These are phyloP conservation scores for Drosophila trapezifrons DNA, from an alignment of 1,140 invertebrate species.

Conservation along the genomic window DNA sequence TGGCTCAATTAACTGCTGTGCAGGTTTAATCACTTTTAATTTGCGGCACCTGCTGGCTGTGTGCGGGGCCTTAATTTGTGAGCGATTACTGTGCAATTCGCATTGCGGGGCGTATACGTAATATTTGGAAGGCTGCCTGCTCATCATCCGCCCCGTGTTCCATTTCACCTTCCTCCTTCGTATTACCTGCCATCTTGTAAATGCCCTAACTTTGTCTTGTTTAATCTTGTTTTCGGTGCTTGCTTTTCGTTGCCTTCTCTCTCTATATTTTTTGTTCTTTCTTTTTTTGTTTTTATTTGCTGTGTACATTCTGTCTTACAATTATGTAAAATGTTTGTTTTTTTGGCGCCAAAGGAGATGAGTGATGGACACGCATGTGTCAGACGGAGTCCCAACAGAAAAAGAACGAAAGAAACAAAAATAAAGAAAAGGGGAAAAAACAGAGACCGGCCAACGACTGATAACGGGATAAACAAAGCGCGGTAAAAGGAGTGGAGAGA, in stretches of 20 bases:
- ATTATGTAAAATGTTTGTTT: slow-evolving; percentile 55
- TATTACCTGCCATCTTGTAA: slow-evolving; percentile 16
- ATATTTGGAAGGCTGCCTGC: slow-evolving; percentile 47
- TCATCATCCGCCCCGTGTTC: slow-evolving; percentile 35
- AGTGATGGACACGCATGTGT: slow-evolving; percentile 51
- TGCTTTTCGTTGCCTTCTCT: neutral
- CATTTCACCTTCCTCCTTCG: slow-evolving; percentile 4
- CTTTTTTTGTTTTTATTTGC: slow-evolving; percentile 1
- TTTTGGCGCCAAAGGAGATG: slow-evolving; percentile 49
- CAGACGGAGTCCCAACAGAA: neutral
- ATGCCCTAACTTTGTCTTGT: slow-evolving; percentile 16
- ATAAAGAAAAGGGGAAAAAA: neutral
- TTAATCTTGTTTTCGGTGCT: slow-evolving; percentile 8
- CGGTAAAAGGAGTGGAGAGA: neutral
- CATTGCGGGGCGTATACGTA: slow-evolving; percentile 54
- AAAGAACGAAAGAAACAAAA: neutral
- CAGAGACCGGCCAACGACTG: slow-evolving; percentile 22
- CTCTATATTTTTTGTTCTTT: neutral
- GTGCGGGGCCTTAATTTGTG: slow-evolving; percentile 28
- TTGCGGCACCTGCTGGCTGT: slow-evolving; percentile 26
- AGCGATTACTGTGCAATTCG: slow-evolving; percentile 16
- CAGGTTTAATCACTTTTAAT: slow-evolving; percentile 33
- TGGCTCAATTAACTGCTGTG: slow-evolving; percentile 41
- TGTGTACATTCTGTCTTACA: slow-evolving; percentile 40
- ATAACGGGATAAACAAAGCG: slow-evolving; percentile 23